A percentile compares a stretch with the other conserved stretches of the same genome.
These are phyloP conservation scores for Condylura cristata DNA, from an alignment of 2,113 vertebrate genomes.

Conservation along the genomic window DNA sequence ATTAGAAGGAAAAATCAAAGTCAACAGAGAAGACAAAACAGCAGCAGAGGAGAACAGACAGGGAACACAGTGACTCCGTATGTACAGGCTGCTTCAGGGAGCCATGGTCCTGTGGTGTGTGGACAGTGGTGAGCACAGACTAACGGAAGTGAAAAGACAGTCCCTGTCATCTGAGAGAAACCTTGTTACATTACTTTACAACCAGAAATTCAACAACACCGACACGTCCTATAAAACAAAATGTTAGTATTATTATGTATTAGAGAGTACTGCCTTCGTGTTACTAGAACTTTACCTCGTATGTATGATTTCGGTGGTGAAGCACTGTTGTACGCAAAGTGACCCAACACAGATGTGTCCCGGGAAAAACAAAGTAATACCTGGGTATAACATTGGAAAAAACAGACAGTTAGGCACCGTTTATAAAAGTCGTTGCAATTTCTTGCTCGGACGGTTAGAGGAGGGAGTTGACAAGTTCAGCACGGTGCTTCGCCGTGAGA, in stretches of 20 bases:
- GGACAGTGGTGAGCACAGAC: neutral
- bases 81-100: neutral
- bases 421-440: neutral
- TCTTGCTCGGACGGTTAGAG: neutral
- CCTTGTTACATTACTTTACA: neutral
- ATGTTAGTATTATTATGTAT: neutral
- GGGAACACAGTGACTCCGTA: neutral
- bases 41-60: neutral
- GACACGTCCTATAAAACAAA: conserved; percentile 1
- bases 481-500: neutral
- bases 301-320: conserved; percentile 95
- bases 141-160: neutral
- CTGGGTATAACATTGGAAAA: conserved; percentile 82
- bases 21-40: neutral
- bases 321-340: conserved; percentile 96
- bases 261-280: conserved; percentile 37
- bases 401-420: conserved; percentile 50
- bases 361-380: conserved; percentile 97
- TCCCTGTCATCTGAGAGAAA: neutral
- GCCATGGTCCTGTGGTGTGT: neutral
- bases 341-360: conserved; percentile 94
- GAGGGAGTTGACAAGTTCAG: neutral
- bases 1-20: neutral
- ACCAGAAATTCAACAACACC: neutral
- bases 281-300: conserved; percentile 87